These are phyloP conservation scores for Rhingia rostrata DNA, from an alignment of 2,888 invertebrate species.

Conservation along the genomic window DNA sequence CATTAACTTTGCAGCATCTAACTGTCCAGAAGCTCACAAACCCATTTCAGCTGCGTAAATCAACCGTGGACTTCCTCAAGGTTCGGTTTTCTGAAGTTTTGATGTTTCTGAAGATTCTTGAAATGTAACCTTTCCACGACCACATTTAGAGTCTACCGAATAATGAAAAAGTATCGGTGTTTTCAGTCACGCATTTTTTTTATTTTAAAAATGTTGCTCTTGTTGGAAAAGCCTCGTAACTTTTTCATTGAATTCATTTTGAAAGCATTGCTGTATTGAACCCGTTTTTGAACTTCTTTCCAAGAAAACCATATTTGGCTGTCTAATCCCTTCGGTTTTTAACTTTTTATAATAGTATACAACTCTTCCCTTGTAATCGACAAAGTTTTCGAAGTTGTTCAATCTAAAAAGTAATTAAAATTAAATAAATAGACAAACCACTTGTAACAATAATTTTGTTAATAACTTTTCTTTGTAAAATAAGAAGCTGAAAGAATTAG, in stretches of 20 bases:
- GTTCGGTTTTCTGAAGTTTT: background rate
- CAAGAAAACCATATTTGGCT: background rate
- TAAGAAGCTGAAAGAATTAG: too few relatives aligned
- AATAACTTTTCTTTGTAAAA: too few relatives aligned
- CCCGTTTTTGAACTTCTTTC: background rate
- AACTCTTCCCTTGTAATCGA: background rate
- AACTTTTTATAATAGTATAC: background rate
- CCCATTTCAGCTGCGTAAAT: too few relatives aligned
- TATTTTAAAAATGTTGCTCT: background rate
- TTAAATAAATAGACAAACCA: too few relatives aligned
- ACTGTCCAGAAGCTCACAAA: too few relatives aligned
- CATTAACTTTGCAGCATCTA: too few relatives aligned
- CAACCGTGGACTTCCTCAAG: too few relatives aligned
- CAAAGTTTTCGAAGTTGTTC: background rate
- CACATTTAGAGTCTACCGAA: background rate
- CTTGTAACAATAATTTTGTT: too few relatives aligned
- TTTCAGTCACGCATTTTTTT: background rate
- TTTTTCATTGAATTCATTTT: too few relatives aligned
- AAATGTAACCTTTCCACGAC: background rate
- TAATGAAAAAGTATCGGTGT: background rate
- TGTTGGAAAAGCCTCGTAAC: background rate
- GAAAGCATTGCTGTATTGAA: background rate
- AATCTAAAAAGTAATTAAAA: too few relatives aligned
- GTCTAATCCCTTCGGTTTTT: background rate
- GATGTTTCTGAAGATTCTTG: conserved; percentile 22